These are phyloP conservation scores for Caenorhabditis virilis DNA, from an alignment of 2,888 invertebrate species.

Conservation along the genomic window DNA sequence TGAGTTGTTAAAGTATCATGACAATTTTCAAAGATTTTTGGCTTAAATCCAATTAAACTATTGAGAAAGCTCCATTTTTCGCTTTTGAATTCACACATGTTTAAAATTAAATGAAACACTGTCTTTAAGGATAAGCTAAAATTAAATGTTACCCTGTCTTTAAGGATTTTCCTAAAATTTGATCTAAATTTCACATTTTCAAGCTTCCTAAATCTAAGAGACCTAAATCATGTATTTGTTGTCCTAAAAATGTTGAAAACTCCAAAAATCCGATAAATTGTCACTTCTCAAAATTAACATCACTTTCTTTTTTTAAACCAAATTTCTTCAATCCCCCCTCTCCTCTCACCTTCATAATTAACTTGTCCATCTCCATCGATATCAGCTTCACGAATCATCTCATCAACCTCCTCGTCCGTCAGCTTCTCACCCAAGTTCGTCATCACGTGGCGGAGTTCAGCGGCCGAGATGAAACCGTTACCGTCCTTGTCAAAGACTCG, in stretches of 20 bases:
- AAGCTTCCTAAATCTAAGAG: not conserved
- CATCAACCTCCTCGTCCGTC: slow-evolving; percentile 97
- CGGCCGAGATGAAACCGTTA: slow-evolving; percentile 97
- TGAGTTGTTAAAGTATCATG: too few relatives aligned
- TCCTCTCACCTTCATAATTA: slow-evolving; percentile 76
- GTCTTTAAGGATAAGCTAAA: too few relatives aligned
- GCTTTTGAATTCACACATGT: too few relatives aligned
- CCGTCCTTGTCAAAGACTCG: slow-evolving; percentile 98
- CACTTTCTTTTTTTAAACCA: too few relatives aligned
- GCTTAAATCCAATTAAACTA: too few relatives aligned
- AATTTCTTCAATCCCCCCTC: too few relatives aligned
- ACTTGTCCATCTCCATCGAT: slow-evolving; percentile 99
- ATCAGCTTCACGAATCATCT: slow-evolving; percentile 96
- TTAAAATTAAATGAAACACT: too few relatives aligned
- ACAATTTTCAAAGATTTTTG: too few relatives aligned
- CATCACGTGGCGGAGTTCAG: slow-evolving; percentile 98
- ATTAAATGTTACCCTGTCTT: too few relatives aligned
- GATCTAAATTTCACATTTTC: not conserved
- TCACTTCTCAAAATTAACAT: not conserved
- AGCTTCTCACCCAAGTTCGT: slow-evolving; percentile 99
- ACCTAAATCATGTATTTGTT: not conserved
- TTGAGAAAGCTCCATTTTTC: too few relatives aligned
- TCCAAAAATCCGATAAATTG: not conserved
- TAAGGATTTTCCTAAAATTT: too few relatives aligned
- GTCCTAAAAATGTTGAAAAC: not conserved